Conservation (phyloP, 2,888 invertebrate genomes). For the Dynastes hyllus region DNA sequence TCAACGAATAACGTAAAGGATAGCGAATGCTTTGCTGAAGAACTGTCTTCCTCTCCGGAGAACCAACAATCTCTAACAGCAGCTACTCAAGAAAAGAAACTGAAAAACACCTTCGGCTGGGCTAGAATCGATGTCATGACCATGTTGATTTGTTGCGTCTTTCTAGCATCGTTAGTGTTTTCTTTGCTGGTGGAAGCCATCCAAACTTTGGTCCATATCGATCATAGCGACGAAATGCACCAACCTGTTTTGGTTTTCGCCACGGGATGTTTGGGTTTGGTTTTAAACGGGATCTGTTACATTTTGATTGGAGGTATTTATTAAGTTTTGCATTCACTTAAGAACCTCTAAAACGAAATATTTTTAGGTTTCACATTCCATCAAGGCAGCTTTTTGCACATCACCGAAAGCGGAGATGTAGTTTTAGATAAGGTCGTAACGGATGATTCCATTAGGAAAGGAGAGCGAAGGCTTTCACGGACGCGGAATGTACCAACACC, state of each 20-base stretch:
- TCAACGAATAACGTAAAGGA: slow-evolving; percentile 46
- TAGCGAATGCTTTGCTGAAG: slow-evolving; percentile 57
- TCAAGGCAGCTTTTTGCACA: slow-evolving; percentile 80
- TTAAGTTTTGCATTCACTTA: background rate
- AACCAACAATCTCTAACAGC: slow-evolving; percentile 52
- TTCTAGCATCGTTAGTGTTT: slow-evolving; percentile 88
- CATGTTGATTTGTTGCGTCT: slow-evolving; percentile 86
- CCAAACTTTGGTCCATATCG: slow-evolving; percentile 85
- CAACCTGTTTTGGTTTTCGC: slow-evolving; percentile 83
- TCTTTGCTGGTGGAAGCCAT: slow-evolving; percentile 87
- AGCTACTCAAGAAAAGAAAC: slow-evolving; percentile 58
- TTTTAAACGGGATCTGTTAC: slow-evolving; percentile 86
- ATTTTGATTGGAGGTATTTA: slow-evolving; percentile 83
- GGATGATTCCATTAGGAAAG: slow-evolving; percentile 68
- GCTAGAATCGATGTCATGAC: slow-evolving; percentile 91
- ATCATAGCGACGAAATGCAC: slow-evolving; percentile 82
- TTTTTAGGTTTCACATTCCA: slow-evolving; percentile 78
- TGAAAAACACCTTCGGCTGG: slow-evolving; percentile 95
- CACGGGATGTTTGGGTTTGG: slow-evolving; percentile 80
- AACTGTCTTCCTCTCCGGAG: slow-evolving; percentile 41
- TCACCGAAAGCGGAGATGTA: slow-evolving; percentile 77
- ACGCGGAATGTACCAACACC: slow-evolving; percentile 65
- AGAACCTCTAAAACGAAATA: background rate
- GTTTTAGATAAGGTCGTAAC: slow-evolving; percentile 75
- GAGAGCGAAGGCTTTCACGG: slow-evolving; percentile 71